phyloP scores from a whole-genome alignment of 1,140 invertebrate species.

The Dendroctonus ponderosae region DNA sequence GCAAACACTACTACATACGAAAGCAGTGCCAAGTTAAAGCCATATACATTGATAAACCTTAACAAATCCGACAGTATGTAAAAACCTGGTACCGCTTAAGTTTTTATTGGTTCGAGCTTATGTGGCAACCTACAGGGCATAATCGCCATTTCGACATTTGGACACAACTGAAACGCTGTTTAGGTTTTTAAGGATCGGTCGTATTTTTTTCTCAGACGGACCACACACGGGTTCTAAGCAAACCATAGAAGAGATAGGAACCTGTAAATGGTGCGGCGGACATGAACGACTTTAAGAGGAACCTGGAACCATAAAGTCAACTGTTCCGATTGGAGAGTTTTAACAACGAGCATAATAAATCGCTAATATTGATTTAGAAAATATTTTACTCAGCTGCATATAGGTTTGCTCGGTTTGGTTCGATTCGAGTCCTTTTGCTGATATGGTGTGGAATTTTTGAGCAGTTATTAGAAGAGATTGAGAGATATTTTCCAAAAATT shows the following conservation, averaged over 20 bases:
- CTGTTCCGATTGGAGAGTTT: slow-evolving; percentile 17
- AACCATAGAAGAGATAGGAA: slow-evolving; percentile 20
- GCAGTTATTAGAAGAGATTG: no score
- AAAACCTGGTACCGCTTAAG: background rate
- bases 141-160: slow-evolving; percentile 15
- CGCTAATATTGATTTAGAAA: background rate
- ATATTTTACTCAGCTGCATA: background rate
- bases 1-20: no score
- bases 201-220: slow-evolving; percentile 10
- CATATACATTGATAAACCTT: no score
- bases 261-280: slow-evolving; percentile 15
- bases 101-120: background rate
- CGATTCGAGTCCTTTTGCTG: no score
- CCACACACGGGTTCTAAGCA: slow-evolving; percentile 21
- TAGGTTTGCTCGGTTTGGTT: no score
- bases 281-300: slow-evolving; percentile 22
- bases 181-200: slow-evolving; percentile 22
- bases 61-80: no score
- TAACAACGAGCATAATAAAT: background rate
- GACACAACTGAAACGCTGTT: slow-evolving; percentile 15
- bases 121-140: background rate
- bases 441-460: no score
- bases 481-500: no score
- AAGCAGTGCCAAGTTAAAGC: no score
- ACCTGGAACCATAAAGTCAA: slow-evolving; percentile 23